Evolutionary conservation across 2,888 invertebrate genomes (phyloP), one percentile per base, ranked within the genome.

Genomic region (Taphrorychus bicolor): DNA sequence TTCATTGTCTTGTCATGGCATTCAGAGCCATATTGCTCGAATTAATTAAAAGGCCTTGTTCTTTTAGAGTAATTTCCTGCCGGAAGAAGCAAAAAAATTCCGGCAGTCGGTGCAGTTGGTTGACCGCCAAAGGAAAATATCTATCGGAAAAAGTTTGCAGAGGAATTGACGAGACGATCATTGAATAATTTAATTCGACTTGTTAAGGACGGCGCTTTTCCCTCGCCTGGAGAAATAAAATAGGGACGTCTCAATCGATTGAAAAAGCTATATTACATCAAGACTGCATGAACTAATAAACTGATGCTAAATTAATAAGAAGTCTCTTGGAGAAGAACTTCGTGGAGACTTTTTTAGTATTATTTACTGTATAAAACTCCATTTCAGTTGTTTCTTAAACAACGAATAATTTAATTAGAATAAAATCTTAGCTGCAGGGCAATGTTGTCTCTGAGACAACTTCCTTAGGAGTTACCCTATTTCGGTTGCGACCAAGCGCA

Each of bases 281-380:
- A 19, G 60, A 61, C 53, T 57, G 49, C 17, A 60, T 52, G 32
- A 66, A 66, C 57, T 66, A 66, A 61, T 66, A 66, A 66, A 66
- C 66, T 49, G 56, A 61, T 66, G 32, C 52, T 61, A 60, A 66
- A 66, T 66, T 66, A 66, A 66, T 66, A 66, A 59, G 54, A 66
- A 59, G 59, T 66, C 54, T 32, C 11, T 4, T 11, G 17, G 52
- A 59, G 32, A n/a, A n/a, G n/a, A n/a, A n/a, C n/a, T n/a, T n/a
- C n/a, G n/a, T n/a, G n/a, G n/a, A n/a, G n/a, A n/a, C n/a, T n/a
- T n/a, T n/a, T n/a, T n/a, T n/a, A n/a, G n/a, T n/a, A n/a, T n/a
- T n/a, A n/a, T n/a, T n/a, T n/a, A n/a, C n/a, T n/a, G n/a, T n/a
- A n/a, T n/a, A n/a, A n/a, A n/a, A n/a, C n/a, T n/a, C n/a, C n/a